Percentiles rank a stretch among this genome's conserved stretches.
Conservation (phyloP, 2,797 vertebrate species). For the Sparidentex hasta region DNA sequence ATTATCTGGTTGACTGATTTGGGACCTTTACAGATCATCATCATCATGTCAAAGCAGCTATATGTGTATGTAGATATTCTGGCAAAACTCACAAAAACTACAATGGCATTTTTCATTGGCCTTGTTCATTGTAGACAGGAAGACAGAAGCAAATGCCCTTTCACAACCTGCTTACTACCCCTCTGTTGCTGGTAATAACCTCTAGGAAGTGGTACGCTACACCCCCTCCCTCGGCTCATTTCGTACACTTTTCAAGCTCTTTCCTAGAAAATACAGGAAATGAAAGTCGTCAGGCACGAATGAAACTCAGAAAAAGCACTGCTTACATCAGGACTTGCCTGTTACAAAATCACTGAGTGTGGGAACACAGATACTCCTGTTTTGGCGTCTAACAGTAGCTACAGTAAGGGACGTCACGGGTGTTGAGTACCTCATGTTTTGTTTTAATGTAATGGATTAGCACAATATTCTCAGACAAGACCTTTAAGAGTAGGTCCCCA, state of each 20-base stretch:
- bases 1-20: not conserved
- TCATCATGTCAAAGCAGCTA: not conserved
- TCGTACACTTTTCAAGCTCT: slow-evolving; percentile 12
- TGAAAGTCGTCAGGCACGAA: slow-evolving; percentile 6
- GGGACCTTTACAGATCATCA: not conserved
- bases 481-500: too few relatives aligned
- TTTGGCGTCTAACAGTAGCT: not conserved
- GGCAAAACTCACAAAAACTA: not conserved
- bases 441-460: not conserved
- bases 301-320: slow-evolving; percentile 16
- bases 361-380: not conserved
- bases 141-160: not conserved
- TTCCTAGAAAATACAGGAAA: slow-evolving; percentile 69
- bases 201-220: slow-evolving; percentile 20
- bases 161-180: slow-evolving; percentile 10
- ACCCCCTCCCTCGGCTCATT: not conserved
- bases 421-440: not conserved
- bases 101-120: not conserved
- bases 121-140: not conserved
- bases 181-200: slow-evolving; percentile 35
- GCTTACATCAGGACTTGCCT: not conserved
- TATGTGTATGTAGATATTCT: not conserved
- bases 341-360: not conserved
- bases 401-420: not conserved
- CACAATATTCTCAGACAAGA: not conserved